Conservation (phyloP, 1,140 invertebrate species). For the Drosophila bocki region DNA sequence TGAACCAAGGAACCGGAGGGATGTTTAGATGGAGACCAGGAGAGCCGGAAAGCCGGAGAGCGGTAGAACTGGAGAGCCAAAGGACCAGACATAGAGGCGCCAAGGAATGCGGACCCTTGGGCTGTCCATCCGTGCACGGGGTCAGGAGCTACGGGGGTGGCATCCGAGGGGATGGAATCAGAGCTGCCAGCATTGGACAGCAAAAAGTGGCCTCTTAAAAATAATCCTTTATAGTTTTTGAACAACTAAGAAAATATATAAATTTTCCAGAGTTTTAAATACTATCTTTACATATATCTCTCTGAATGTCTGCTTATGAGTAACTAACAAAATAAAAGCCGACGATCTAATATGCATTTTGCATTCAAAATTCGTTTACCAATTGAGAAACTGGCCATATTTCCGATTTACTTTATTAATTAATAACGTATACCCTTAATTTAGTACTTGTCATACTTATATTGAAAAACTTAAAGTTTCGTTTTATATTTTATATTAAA, state of each 20-base stretch:
- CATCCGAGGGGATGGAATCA: neutral
- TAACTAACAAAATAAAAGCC: too few relatives aligned
- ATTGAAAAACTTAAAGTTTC: neutral
- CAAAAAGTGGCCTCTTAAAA: neutral
- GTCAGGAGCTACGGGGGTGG: slow-evolving; percentile 11
- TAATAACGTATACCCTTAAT: neutral
- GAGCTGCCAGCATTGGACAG: neutral
- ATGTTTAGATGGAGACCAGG: slow-evolving; percentile 12
- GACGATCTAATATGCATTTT: too few relatives aligned
- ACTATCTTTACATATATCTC: too few relatives aligned
- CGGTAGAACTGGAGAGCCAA: slow-evolving; percentile 13
- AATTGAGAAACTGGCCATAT: neutral
- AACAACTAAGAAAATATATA: neutral
- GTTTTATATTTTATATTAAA: neutral
- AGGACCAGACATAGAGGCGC: slow-evolving; percentile 49
- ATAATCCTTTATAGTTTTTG: too few relatives aligned
- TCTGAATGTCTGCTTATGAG: too few relatives aligned
- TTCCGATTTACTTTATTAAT: neutral
- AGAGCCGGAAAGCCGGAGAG: slow-evolving; percentile 3
- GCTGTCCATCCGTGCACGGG: slow-evolving; percentile 38
- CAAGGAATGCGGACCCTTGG: slow-evolving; percentile 57
- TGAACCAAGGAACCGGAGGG: slow-evolving; percentile 23
- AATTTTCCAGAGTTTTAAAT: neutral
- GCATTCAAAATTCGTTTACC: neutral
- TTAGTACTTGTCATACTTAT: neutral